A percentile compares a stretch with the other conserved stretches of the same genome.
phyloP scores from a whole-genome alignment of 1,140 invertebrate species.

The Leptinotarsa texana region DNA sequence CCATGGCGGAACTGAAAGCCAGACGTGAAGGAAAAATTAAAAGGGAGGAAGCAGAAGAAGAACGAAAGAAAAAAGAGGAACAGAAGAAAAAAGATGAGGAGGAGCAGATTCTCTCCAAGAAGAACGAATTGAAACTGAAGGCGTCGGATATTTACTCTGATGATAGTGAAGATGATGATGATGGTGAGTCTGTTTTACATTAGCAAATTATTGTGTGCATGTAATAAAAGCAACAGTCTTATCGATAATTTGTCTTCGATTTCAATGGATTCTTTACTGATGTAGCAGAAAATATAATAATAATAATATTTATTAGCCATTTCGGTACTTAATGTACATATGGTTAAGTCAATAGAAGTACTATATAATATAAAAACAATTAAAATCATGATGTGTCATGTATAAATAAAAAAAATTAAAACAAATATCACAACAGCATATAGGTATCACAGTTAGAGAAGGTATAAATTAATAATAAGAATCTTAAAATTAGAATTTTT shows the following conservation, averaged over 20 bases:
- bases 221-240: not conserved
- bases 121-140: conserved; percentile 72
- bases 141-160: conserved; percentile 96
- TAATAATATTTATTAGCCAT: no score
- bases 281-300: not conserved
- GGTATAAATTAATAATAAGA: no score
- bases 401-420: no score
- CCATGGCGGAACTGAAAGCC: conserved; percentile 89
- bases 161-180: conserved; percentile 74
- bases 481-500: no score
- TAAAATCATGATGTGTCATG: no score
- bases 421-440: no score
- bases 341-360: no score
- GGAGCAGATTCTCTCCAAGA: conserved; percentile 59
- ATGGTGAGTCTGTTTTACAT: conserved; percentile 18
- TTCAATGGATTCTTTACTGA: not conserved
- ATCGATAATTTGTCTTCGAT: not conserved
- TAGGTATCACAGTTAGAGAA: no score
- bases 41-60: conserved; percentile 60
- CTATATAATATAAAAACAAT: no score
- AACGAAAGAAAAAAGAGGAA: conserved; percentile 58
- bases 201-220: not conserved
- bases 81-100: conserved; percentile 66
- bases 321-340: no score
- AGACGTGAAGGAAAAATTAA: conserved; percentile 75